Evolutionary conservation across 2,888 invertebrate genomes (phyloP).

Genomic region (Leucoma salicis): DNA sequence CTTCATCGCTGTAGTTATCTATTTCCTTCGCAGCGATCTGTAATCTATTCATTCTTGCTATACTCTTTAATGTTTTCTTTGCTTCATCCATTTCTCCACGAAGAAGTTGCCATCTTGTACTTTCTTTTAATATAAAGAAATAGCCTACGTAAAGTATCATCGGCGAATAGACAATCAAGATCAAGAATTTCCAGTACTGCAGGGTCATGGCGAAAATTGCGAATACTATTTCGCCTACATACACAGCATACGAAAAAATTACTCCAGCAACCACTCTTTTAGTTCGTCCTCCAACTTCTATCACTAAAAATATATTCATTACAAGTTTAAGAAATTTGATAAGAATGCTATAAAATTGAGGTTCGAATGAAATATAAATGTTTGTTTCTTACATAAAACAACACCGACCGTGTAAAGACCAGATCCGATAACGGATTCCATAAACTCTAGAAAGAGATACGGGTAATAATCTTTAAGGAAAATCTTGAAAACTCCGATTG

Average conservation of each 20-base stretch:
- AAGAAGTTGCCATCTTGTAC: conserved; percentile 64
- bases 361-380: neutral
- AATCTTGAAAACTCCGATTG: conserved; percentile 56
- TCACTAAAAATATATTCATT: conserved; percentile 51
- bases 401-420: conserved; percentile 65
- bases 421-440: conserved; percentile 60
- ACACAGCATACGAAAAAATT: conserved; percentile 60
- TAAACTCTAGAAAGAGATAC: conserved; percentile 56
- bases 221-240: conserved; percentile 60
- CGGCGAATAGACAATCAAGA: conserved; percentile 54
- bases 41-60: conserved; percentile 53
- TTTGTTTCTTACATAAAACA: conserved; percentile 53
- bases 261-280: conserved; percentile 61
- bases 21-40: conserved; percentile 49
- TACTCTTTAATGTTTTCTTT: conserved; percentile 48
- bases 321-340: neutral
- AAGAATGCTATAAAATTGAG: neutral
- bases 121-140: conserved; percentile 51
- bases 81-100: conserved; percentile 54
- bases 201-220: conserved; percentile 59
- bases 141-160: conserved; percentile 52
- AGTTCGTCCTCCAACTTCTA: conserved; percentile 64
- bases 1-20: conserved; percentile 44
- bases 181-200: conserved; percentile 59
- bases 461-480: conserved; percentile 52